phyloP scores from a whole-genome alignment of 2,113 vertebrate species.

The human region DNA sequence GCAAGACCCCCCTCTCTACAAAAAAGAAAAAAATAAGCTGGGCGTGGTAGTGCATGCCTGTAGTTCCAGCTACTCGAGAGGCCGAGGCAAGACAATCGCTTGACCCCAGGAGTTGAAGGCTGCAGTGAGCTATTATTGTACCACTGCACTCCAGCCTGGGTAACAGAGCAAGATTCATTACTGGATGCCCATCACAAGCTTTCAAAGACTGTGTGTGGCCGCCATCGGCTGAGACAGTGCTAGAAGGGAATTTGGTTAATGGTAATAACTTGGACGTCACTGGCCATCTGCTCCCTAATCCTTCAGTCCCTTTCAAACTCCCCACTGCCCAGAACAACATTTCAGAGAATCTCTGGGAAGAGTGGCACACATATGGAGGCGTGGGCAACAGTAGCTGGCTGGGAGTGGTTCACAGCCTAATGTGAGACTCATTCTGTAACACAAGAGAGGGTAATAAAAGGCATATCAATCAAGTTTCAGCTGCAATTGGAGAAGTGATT shows the following conservation, averaged over 20 bases:
- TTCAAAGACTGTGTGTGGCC: background rate
- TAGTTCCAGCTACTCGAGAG: too few relatives aligned
- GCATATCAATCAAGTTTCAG: background rate
- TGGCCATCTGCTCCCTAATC: background rate
- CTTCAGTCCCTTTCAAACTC: background rate
- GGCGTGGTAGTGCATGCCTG: too few relatives aligned
- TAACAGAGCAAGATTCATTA: background rate
- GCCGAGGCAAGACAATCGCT: too few relatives aligned
- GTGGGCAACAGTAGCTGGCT: background rate
- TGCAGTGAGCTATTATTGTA: too few relatives aligned
- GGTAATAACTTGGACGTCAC: background rate
- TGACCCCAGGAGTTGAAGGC: too few relatives aligned
- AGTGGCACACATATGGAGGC: background rate
- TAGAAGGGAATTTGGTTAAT: background rate
- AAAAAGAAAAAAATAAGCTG: too few relatives aligned
- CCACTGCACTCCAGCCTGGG: too few relatives aligned
- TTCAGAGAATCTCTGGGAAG: background rate
- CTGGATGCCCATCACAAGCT: background rate
- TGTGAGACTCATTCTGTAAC: background rate
- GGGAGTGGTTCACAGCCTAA: background rate
- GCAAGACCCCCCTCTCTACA: too few relatives aligned
- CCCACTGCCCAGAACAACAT: background rate
- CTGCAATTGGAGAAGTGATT: background rate
- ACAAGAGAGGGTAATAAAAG: background rate
- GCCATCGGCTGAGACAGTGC: background rate